Percentiles rank a stretch among this genome's conserved stretches.
phyloP scores from a whole-genome alignment of 2,113 vertebrate genomes.

The Lycocorax pyrrhopterus region DNA sequence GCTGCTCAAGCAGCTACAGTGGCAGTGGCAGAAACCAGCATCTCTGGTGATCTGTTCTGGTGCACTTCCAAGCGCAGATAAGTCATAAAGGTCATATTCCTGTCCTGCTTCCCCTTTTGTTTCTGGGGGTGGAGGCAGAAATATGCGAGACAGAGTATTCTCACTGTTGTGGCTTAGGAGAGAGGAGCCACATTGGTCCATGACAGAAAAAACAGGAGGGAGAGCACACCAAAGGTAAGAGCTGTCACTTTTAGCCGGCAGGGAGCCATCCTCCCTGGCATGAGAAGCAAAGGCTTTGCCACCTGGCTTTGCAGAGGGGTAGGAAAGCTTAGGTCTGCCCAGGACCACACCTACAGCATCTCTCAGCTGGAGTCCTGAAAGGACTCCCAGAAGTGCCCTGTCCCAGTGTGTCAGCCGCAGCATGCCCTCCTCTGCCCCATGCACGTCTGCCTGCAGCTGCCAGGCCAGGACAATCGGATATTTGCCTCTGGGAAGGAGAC shows the following conservation, averaged over 20 bases:
- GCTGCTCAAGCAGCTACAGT: background rate
- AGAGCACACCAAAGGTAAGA: background rate
- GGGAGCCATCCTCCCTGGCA: background rate
- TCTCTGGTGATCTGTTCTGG: background rate
- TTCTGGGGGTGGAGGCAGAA: background rate
- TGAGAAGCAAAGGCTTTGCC: background rate
- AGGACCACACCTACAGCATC: background rate
- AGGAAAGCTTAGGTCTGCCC: background rate
- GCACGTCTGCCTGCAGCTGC: background rate
- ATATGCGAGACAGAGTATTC: background rate
- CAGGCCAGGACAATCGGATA: background rate
- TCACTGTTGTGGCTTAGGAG: background rate
- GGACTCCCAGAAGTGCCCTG: background rate
- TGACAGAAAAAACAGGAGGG: background rate
- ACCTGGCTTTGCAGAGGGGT: background rate
- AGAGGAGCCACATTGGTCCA: background rate
- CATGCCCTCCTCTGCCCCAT: fast-evolving
- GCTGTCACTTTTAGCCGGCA: background rate
- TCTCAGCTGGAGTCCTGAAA: background rate
- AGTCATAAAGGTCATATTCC: background rate
- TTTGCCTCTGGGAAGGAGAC: conserved; percentile 59
- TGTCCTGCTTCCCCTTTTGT: background rate
- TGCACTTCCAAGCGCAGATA: background rate
- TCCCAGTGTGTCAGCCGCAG: fast-evolving
- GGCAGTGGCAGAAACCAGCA: background rate